Evolutionary conservation across 2,888 invertebrate species (phyloP), one percentile per base, ranked within the genome.

Genomic region (Dromius quadrimaculatus): DNA sequence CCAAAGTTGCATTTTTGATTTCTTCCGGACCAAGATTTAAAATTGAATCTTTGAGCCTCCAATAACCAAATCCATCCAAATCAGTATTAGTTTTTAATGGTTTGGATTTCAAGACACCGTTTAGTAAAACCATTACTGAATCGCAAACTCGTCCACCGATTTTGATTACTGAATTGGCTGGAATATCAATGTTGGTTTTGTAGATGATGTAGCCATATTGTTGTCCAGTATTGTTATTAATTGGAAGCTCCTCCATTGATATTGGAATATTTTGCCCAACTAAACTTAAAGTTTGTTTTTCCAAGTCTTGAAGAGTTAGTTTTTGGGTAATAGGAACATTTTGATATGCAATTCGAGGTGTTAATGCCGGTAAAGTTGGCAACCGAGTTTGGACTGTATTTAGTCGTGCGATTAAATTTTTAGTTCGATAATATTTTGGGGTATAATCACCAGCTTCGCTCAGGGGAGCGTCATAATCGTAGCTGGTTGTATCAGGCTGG

Each of bases 381-480:
- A 78, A 73, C 50, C 73, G 75, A 2, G 80, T 80, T 72, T 76
- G 71, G 2, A 81, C 73, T 34, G 74, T 73, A 71, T 80, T 81
- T 69, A 83, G 80, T 71, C 79, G 75, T 6, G 61, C 72, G 22
- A 80, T 74, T 13, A 88, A 82, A n/a, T 89, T 83, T 75, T 90
- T 87, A 62, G 94, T 86, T 1, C 85, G 86, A 72, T 85, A 86
- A 80, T 93, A 97, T 83, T 97, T 97, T 0, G 87, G 84, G 0
- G 95, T 95, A 0, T 92, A 90, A 83, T 96, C 95, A 1, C 97
- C 97, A 59, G 93, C 91, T 83, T 98, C 97, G 2, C 86, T 87
- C 74, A 98, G 83, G 0, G 97, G 97, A 0, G 96, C 93, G 80
- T 97, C 95, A 78, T 96, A 82, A 79, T 84, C 84, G 72, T 84